Evolutionary conservation across 2,113 vertebrate species (phyloP), one percentile per base, ranked within the genome.

Genomic region (Ceyx cyanopectus): DNA sequence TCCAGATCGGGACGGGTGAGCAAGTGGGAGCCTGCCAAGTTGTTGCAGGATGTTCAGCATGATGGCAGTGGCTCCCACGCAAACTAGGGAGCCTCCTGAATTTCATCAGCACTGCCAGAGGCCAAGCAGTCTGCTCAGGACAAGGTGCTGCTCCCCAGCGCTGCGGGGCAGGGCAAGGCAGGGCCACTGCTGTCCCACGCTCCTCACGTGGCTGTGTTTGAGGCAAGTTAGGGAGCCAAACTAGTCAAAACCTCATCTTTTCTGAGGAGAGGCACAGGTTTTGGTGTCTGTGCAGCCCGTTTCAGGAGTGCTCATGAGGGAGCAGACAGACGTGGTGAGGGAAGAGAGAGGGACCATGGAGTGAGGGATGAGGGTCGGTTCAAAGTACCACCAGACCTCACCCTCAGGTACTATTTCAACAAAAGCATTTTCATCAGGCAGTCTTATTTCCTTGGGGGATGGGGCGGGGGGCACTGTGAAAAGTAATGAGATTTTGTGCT

Each of bases 271-370:
- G 9, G 14, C 27, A 23, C 2, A 2, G 29, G 6, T 18, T 24
- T 50, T 1, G 9, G 5, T 7, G n/a, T 10, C 24, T 5, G 58
- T 17, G 48, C 58, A 58, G 53, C 58, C 63, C 0, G 0, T 4
- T 37, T 21, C 14, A 6, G 1, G 20, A 29, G 14, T 2, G 18
- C 48, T 21, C 3, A 1, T 7, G 32, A 41, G 30, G 23, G 32
- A 29, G n/a, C 1, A 1, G 62, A 10, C 2, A 26, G 26, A 5
- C 60, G 23, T 40, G 51, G 46, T 24, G 32, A 34, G 27, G 34
- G 61, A 57, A 40, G 23, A 41, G 27, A 34, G 21, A 48, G 16
- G 12, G 43, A 37, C n/a, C 8, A 5, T 5, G 19, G 5, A 4
- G 4, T 14, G 13, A 45, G 34, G 41, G 30, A 14, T 21, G 7